phyloP scores from a whole-genome alignment of 2,797 vertebrate species.

The Girardinus metallicus region DNA sequence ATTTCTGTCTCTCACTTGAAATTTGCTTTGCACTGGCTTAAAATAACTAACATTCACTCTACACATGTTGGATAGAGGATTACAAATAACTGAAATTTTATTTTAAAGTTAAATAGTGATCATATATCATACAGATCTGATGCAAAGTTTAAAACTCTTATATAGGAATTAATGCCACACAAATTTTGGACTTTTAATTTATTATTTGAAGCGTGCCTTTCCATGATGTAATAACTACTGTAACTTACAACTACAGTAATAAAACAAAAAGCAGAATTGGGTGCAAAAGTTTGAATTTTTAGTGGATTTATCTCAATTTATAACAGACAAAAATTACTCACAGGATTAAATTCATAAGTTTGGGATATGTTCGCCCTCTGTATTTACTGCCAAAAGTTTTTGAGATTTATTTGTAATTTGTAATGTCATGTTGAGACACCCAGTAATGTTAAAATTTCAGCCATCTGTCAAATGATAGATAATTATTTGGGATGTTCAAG shows the following conservation, averaged over 20 bases:
- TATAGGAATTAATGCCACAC: background rate
- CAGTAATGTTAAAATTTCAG: background rate
- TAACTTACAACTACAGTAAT: background rate
- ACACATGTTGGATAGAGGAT: background rate
- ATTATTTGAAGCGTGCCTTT: background rate
- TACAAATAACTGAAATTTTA: background rate
- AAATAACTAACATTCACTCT: constrained; percentile 3
- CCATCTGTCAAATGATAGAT: background rate
- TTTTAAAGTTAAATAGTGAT: background rate
- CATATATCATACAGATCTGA: background rate
- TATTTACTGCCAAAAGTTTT: background rate
- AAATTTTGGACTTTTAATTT: background rate
- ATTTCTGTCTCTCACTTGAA: constrained; percentile 41
- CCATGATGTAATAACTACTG: background rate
- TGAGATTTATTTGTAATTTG: background rate
- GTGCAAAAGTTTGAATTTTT: background rate
- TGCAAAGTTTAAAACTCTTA: background rate
- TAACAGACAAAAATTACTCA: background rate
- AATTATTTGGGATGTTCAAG: background rate
- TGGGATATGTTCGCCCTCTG: background rate
- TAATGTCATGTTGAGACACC: background rate
- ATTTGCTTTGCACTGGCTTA: constrained; percentile 28
- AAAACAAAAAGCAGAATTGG: background rate
- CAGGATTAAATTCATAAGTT: background rate
- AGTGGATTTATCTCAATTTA: background rate